Evolutionary conservation across 2,888 invertebrate species (phyloP).

Genomic region (Ectemnius cavifrons): DNA sequence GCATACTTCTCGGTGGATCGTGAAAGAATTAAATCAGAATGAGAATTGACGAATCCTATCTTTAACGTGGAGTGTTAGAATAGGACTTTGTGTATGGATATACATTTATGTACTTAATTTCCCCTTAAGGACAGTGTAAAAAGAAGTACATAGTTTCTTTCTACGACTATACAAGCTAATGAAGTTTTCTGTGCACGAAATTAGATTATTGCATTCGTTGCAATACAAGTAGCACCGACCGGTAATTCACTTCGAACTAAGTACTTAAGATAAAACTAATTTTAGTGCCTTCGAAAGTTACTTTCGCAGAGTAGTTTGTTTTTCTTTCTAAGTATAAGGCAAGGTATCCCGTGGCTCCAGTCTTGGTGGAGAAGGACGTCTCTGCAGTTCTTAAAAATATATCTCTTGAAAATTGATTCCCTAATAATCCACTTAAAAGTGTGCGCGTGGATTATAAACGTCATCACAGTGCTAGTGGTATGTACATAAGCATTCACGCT

Average conservation of each 20-base stretch:
- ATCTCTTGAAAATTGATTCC: constrained; percentile 48
- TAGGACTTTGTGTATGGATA: constrained; percentile 30
- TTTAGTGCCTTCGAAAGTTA: constrained; percentile 39
- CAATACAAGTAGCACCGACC: constrained; percentile 40
- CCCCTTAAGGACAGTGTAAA: constrained; percentile 27
- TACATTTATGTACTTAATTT: constrained; percentile 5
- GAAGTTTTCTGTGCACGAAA: constrained; percentile 38
- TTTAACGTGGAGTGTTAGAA: constrained; percentile 26
- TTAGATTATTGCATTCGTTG: constrained; percentile 42
- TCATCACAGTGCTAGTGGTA: constrained; percentile 51
- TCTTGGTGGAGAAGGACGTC: constrained; percentile 33
- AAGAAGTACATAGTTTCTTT: constrained; percentile 34
- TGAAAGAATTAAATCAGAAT: constrained; percentile 42
- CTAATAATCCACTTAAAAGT: constrained; percentile 44
- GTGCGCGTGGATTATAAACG: constrained; percentile 45
- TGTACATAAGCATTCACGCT: constrained; percentile 47
- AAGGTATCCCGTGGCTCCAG: constrained; percentile 38
- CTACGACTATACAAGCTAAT: constrained; percentile 32
- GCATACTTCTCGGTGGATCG: constrained; percentile 60
- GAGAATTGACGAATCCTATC: constrained; percentile 38
- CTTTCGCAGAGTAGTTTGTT: constrained; percentile 45
- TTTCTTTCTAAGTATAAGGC: constrained; percentile 46
- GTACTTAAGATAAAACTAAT: constrained; percentile 39
- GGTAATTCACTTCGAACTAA: constrained; percentile 34
- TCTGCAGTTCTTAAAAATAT: constrained; percentile 48